A percentile compares a stretch with the other conserved stretches of the same genome.
Evolutionary conservation across 2,888 invertebrate genomes (phyloP).

Genomic region (Drosophila suboccidentalis): DNA sequence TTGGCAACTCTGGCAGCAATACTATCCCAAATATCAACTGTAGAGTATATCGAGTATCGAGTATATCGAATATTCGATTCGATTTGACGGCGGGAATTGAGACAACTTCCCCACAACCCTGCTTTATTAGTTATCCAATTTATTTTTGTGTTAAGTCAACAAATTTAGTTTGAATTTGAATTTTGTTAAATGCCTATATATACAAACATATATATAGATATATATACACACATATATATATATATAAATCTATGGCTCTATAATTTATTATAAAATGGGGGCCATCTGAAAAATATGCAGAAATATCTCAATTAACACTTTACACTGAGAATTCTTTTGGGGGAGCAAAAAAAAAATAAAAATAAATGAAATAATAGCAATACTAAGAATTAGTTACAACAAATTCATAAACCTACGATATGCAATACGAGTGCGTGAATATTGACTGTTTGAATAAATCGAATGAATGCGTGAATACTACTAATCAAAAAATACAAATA

Average conservation of each 20-base stretch:
- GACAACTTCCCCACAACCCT: conserved; percentile 41
- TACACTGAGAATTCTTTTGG: conserved; percentile 31
- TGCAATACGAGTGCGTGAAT: conserved; percentile 45
- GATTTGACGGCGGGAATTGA: conserved; percentile 34
- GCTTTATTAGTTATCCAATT: conserved; percentile 41
- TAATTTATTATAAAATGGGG: conserved; percentile 32
- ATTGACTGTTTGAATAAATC: conserved; percentile 20
- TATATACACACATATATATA: not conserved
- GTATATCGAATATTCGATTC: conserved; percentile 8
- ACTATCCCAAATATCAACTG: conserved; percentile 64
- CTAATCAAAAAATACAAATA: conserved; percentile 6
- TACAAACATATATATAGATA: conserved; percentile 3
- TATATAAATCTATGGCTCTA: conserved; percentile 12
- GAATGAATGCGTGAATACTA: conserved; percentile 23
- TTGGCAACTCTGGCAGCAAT: conserved; percentile 70
- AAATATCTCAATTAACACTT: conserved; percentile 51
- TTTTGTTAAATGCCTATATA: conserved; percentile 14
- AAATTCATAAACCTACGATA: conserved; percentile 12
- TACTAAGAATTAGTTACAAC: conserved; percentile 44
- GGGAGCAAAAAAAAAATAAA: conserved; percentile 6
- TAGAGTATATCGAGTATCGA: conserved; percentile 20
- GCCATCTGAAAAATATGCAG: conserved; percentile 16
- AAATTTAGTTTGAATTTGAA: conserved; percentile 36
- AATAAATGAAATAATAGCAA: conserved; percentile 35
- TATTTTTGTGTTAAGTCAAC: conserved; percentile 23